These are phyloP conservation scores for Acrocera orbiculus DNA, from an alignment of 2,888 invertebrate species.

Conservation along the genomic window DNA sequence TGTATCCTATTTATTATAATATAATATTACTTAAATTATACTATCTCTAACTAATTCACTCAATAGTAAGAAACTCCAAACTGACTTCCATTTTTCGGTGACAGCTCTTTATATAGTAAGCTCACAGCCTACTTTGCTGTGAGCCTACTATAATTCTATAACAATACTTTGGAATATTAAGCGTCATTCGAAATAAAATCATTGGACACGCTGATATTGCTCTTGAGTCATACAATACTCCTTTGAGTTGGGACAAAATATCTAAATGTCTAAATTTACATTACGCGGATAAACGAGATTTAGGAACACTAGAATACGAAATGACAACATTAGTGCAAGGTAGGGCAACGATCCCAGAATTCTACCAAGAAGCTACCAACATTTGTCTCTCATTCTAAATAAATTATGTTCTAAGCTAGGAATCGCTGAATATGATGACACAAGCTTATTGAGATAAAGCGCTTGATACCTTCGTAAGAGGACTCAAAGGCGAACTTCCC, in stretches of 20 bases:
- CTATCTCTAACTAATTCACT: too few species aligned
- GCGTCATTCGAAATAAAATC: constrained; percentile 4
- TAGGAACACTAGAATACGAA: constrained; percentile 10
- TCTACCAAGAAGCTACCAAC: constrained; percentile 13
- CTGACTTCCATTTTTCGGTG: too few species aligned
- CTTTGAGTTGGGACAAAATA: constrained; percentile 6
- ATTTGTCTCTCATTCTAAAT: constrained; percentile 14
- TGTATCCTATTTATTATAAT: too few species aligned
- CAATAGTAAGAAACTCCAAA: too few species aligned
- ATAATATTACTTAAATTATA: too few species aligned
- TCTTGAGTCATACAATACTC: constrained; percentile 7
- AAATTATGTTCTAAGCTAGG: constrained; percentile 12
- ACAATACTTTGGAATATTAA: constrained; percentile 8
- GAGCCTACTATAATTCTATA: too few species aligned
- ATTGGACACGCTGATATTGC: constrained; percentile 3
- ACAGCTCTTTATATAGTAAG: too few species aligned
- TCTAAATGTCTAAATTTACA: constrained; percentile 6
- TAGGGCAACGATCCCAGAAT: constrained; percentile 10
- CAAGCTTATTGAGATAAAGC: constrained; percentile 12
- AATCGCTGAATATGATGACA: constrained; percentile 10
- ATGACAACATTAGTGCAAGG: constrained; percentile 10
- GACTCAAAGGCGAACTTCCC: constrained; percentile 10
- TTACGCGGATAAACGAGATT: constrained; percentile 10
- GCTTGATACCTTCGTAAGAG: constrained; percentile 13
- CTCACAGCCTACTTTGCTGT: too few species aligned